phyloP scores from a whole-genome alignment of 2,797 vertebrate species.

The Chrysocyon brachyurus region DNA sequence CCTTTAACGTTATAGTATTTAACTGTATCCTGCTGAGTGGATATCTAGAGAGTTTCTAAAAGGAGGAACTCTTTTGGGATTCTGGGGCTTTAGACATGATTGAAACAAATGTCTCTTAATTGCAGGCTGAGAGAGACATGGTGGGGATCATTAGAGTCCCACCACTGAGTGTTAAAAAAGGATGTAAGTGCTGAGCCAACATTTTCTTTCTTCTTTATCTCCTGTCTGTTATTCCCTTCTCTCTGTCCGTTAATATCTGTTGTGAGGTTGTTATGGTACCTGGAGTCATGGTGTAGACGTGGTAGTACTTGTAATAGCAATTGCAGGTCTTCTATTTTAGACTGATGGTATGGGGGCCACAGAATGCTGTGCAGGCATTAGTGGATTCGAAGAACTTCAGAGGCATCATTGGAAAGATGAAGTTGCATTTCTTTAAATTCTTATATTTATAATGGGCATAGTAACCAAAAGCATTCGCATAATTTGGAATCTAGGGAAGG shows the following conservation, averaged over 20 bases:
- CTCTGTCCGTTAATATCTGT: neutral
- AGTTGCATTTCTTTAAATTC: neutral
- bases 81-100: neutral
- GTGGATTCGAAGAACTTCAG: neutral
- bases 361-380: neutral
- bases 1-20: neutral
- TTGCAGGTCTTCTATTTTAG: neutral
- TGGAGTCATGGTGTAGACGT: neutral
- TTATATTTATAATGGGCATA: neutral
- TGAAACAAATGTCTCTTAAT: constrained; percentile 40
- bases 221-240: neutral
- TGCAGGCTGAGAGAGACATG: neutral
- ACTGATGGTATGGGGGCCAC: neutral
- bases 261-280: neutral
- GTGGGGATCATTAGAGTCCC: neutral
- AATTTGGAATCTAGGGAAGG: neutral
- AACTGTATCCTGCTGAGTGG: neutral
- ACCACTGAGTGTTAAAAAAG: neutral
- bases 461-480: constrained; percentile 24
- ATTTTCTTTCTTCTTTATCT: neutral
- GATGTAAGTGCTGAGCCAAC: neutral
- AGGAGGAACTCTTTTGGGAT: neutral
- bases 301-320: neutral
- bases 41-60: constrained; percentile 18
- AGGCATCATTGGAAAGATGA: neutral